Base-by-base conservation (phyloP, 2,113 vertebrate genomes). In the Zootoca vivipara region DNA sequence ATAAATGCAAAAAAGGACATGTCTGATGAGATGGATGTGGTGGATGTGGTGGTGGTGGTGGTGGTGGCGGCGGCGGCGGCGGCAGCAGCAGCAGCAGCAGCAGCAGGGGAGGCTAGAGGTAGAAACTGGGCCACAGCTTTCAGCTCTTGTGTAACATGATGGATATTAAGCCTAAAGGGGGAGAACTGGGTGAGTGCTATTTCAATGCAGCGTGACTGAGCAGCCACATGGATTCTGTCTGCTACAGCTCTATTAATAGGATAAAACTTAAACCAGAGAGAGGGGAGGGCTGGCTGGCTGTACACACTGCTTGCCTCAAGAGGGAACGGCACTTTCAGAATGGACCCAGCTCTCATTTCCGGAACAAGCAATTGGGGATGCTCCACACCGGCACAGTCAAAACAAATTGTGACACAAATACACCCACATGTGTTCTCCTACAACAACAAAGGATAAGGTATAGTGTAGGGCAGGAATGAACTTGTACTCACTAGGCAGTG, bases 181-280 rank as follows among this genome's bases (percentile, higher is more conserved):
- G 80, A 92, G 86, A 91, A 85, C 1, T 73, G 93, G 91, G 90
- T 79, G 46, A 92, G 90, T 87, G 89, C 5, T 16, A 7, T 1
- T 33, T 28, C 79, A 28, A 86, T 69, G 92, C 93, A 94, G 95
- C 82, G 52, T 92, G 94, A 94, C 94, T 38, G 88, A 1, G 1
- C 90, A 73, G 90, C 92, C 93, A 90, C 93, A 92, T 78, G 94
- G 91, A 91, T 4, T 65, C 86, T 40, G 92, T 91, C 93, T 92
- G 93, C 92, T 78, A 24, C 90, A 52, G 5, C 92, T 80, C 92
- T 92, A 69, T 90, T 93, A 92, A 92, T 67, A 95, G 94, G 89
- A 78, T 86, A 85, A 90, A 26, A 80, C 90, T 83, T 64, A 88
- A 85, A 46, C 81, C 74, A 35, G 62, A 56, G 42, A 82, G 84